Base-by-base conservation (phyloP, 2,888 invertebrate species). In the Andricus quercusramuli region DNA sequence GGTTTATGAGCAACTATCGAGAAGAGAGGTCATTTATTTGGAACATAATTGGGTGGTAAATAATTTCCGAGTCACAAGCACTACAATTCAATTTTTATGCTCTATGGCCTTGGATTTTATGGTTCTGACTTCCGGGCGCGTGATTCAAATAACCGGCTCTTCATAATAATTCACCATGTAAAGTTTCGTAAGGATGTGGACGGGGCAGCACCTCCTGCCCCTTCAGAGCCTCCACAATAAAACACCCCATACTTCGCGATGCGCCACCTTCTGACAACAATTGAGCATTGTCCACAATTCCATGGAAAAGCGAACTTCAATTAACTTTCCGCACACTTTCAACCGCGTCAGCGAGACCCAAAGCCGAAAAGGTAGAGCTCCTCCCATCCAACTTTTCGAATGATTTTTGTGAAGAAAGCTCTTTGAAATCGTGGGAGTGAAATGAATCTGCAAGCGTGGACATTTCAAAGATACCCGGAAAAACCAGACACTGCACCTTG, bases 321-420 rank as follows among this genome's bases (percentile, higher is more conserved):
- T 92, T 92, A 92, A 91, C 89, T 91, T 91, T 90, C 89, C 89
- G 89, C 86, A 87, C 90, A 88, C 56, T 88, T 89, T 87, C 86
- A 81, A 79, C 79, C 81, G 78, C 83, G 84, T 77, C 82, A 78
- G 77, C 79, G 56, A 64, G 67, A 37, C 64, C 62, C 66, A 20
- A 62, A 79, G 81, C 65, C 70, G 80, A 80, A 83, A 84, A 85
- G 81, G 77, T 25, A 67, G 79, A 79, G 83, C 87, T 83, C 86
- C 85, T 80, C 86, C 86, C 85, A 86, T 82, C 74, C 74, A 76
- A 77, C 84, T 25, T 44, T 66, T 56, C 56, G 44, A 37, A 51
- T 79, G 67, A 78, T 78, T 80, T 64, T 79, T 74, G 37, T 77
- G 37, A 66, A 66, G 79, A 78, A 79, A 67, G 80, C 65, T 83